Conservation (phyloP, 2,113 vertebrate genomes). For the Lepisosteus osseus region DNA sequence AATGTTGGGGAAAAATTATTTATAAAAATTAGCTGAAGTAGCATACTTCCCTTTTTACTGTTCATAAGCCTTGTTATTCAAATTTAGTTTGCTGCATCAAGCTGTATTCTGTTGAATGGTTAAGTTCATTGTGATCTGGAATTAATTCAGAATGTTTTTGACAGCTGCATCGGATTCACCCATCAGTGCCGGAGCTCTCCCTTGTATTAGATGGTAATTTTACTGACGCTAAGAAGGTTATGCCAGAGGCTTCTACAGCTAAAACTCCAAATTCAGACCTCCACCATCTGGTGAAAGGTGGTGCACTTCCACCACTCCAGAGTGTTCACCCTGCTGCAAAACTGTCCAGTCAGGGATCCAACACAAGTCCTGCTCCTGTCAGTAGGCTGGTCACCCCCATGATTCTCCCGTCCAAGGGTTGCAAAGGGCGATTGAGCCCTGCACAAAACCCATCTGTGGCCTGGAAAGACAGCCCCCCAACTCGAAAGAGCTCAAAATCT, state of each 20-base stretch:
- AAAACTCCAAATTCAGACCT: conserved; percentile 24
- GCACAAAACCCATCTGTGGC: conserved; percentile 29
- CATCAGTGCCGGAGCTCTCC: conserved; percentile 93
- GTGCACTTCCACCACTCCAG: conserved; percentile 6
- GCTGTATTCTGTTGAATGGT: too few relatives aligned
- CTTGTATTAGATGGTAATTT: conserved; percentile 80
- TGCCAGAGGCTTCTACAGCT: conserved; percentile 31
- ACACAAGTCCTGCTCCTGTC: conserved; percentile 38
- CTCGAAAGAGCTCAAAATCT: conserved; percentile 44
- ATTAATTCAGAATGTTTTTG: conserved; percentile 3
- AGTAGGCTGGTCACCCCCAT: conserved; percentile 43
- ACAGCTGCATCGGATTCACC: conserved; percentile 73
- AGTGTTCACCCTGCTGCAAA: conserved; percentile 23
- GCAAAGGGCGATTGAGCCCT: conserved; percentile 41
- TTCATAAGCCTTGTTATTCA: too few relatives aligned
- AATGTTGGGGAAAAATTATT: too few relatives aligned
- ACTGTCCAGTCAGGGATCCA: conserved; percentile 33
- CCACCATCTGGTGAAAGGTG: conserved; percentile 35
- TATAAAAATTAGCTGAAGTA: too few relatives aligned
- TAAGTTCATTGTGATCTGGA: too few relatives aligned
- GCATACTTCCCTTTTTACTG: too few relatives aligned
- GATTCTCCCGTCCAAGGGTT: conserved; percentile 36
- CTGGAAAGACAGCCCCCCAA: conserved; percentile 39
- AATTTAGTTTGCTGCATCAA: too few relatives aligned
- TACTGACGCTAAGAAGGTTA: conserved; percentile 39